Conservation (phyloP, 1,140 invertebrate species). For the Leptinotarsa lineolata region DNA sequence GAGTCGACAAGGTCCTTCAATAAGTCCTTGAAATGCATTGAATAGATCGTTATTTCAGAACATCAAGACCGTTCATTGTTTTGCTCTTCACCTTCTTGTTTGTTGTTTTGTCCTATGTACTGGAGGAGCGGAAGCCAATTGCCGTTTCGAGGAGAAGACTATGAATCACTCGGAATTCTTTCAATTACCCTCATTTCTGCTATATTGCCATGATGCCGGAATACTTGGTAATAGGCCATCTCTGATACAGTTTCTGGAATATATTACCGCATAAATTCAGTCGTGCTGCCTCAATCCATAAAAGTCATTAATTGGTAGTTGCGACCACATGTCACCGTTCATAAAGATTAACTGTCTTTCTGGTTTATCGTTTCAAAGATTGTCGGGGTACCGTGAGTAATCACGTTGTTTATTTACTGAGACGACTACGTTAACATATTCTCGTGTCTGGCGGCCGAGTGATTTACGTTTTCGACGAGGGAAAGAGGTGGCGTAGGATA, state of each 20-base stretch:
- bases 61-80: no score
- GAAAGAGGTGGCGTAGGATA: neutral
- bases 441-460: slow-evolving; percentile 1
- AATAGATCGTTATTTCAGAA: no score
- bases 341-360: slow-evolving; percentile 8
- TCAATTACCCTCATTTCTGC: slow-evolving; percentile 5
- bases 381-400: slow-evolving; percentile 12
- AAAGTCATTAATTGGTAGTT: slow-evolving; percentile 20
- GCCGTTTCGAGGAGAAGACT: neutral
- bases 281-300: slow-evolving; percentile 15
- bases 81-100: no score
- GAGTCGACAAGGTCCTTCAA: no score
- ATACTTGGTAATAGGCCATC: no score
- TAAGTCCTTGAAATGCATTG: no score
- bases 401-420: slow-evolving; percentile 14
- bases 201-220: neutral
- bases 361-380: slow-evolving; percentile 12
- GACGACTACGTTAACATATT: neutral
- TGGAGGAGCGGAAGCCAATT: no score
- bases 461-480: neutral
- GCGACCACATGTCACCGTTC: slow-evolving; percentile 20
- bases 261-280: slow-evolving; percentile 8
- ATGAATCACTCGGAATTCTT: neutral
- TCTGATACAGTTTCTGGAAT: neutral
- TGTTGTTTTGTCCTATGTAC: no score